Conservation (phyloP, 2,113 vertebrate genomes). For the Ceyx margarethae region DNA sequence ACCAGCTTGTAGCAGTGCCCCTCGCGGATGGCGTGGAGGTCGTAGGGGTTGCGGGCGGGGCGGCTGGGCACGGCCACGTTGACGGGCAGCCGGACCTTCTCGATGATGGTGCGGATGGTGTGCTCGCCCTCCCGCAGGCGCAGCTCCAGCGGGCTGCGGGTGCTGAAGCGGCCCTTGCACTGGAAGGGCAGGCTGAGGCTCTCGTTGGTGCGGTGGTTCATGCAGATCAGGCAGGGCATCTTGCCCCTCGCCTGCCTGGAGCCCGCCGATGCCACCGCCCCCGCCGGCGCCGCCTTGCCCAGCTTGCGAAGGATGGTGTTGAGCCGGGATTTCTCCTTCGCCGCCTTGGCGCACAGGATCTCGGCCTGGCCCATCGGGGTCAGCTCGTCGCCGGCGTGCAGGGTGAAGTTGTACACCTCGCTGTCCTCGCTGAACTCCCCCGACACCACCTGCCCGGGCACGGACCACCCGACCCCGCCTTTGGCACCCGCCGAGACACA, state of each 20-base stretch:
- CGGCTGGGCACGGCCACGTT: constrained; percentile 92
- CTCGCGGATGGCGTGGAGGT: constrained; percentile 91
- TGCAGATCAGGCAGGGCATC: constrained; percentile 96
- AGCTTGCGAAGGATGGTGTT: constrained; percentile 87
- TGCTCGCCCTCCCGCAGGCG: constrained; percentile 97
- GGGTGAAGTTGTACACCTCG: constrained; percentile 97
- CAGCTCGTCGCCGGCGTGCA: constrained; percentile 95
- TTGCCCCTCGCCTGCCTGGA: constrained; percentile 80
- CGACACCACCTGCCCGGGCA: constrained; percentile 86
- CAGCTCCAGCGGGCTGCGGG: constrained; percentile 92
- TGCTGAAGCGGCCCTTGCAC: constrained; percentile 95
- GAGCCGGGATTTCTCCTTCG: constrained; percentile 93
- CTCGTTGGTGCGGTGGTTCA: constrained; percentile 99
- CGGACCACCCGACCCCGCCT: not conserved
- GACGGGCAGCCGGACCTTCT: constrained; percentile 93
- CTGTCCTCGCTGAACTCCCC: constrained; percentile 99
- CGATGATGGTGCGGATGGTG: constrained; percentile 95
- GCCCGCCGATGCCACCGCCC: not conserved
- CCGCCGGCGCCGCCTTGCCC: constrained; percentile 78
- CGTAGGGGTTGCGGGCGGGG: constrained; percentile 91
- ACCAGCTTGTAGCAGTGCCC: constrained; percentile 98
- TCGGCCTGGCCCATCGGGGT: constrained; percentile 98
- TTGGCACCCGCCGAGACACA: too few species aligned
- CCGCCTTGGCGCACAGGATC: constrained; percentile 91
- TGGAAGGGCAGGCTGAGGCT: constrained; percentile 96